Percentiles rank a stretch among this genome's conserved stretches.
Evolutionary conservation across 2,113 vertebrate species (phyloP).

Genomic region (Pachycephala philippinensis): DNA sequence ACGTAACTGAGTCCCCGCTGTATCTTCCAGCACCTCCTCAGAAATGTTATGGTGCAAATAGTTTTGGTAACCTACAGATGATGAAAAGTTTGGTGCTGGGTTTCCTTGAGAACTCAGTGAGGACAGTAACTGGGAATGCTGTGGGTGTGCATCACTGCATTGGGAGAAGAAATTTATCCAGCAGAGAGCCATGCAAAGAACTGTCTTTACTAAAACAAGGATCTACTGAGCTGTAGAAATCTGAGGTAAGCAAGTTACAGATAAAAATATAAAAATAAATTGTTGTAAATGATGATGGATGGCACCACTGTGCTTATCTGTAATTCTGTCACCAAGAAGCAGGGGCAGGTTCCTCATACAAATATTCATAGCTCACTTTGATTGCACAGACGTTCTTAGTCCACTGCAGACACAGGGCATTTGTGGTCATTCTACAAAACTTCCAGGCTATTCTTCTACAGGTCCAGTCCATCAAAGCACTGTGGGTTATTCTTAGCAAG

Average conservation of each 20-base stretch:
- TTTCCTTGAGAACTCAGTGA: neutral
- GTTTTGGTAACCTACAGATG: neutral
- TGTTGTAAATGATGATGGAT: neutral
- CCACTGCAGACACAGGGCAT: neutral
- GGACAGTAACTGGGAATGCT: neutral
- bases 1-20: rapidly evolving
- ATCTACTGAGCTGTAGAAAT: neutral
- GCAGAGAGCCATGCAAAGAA: neutral
- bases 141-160: neutral
- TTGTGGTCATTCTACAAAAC: neutral
- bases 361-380: neutral
- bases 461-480: neutral
- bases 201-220: neutral
- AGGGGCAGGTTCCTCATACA: neutral
- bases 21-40: neutral
- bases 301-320: neutral
- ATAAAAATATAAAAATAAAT: neutral
- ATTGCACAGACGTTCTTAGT: neutral
- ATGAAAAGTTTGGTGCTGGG: neutral
- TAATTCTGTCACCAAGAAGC: neutral
- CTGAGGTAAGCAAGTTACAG: neutral
- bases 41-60: neutral
- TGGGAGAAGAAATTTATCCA: neutral
- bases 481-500: neutral
- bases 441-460: neutral